phyloP scores from a whole-genome alignment of 2,797 vertebrate species.

The Acanthurus leucopareius region DNA sequence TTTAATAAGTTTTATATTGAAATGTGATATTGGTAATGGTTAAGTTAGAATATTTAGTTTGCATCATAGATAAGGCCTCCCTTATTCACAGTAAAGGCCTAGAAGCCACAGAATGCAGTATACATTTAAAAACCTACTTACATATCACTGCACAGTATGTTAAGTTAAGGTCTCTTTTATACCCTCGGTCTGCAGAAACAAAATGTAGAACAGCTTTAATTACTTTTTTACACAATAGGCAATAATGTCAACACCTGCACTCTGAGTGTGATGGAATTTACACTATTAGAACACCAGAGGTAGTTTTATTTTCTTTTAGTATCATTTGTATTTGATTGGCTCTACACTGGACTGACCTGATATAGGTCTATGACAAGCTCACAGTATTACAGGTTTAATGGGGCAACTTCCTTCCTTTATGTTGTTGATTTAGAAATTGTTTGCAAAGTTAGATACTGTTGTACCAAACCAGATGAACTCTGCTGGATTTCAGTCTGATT shows the following conservation, averaged over 20 bases:
- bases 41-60: conserved; percentile 24
- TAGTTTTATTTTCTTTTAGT: background rate
- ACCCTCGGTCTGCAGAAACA: conserved; percentile 26
- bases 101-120: conserved; percentile 1
- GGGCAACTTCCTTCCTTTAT: conserved; percentile 1
- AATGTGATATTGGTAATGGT: conserved; percentile 10
- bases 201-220: conserved; percentile 46
- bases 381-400: background rate
- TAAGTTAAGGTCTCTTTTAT: conserved; percentile 15
- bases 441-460: background rate
- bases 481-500: background rate
- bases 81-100: background rate
- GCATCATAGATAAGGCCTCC: conserved; percentile 1
- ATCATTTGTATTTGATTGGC: conserved; percentile 4
- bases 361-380: conserved; percentile 9
- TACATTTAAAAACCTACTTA: conserved; percentile 40
- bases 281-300: conserved; percentile 5
- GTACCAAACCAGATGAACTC: background rate
- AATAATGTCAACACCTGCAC: conserved; percentile 40
- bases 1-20: background rate
- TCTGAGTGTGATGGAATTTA: conserved; percentile 18
- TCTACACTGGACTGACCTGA: background rate
- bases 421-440: background rate
- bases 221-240: conserved; percentile 34
- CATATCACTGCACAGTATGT: background rate